phyloP scores from a whole-genome alignment of 1,140 invertebrate species.

The Limonius californicus region DNA sequence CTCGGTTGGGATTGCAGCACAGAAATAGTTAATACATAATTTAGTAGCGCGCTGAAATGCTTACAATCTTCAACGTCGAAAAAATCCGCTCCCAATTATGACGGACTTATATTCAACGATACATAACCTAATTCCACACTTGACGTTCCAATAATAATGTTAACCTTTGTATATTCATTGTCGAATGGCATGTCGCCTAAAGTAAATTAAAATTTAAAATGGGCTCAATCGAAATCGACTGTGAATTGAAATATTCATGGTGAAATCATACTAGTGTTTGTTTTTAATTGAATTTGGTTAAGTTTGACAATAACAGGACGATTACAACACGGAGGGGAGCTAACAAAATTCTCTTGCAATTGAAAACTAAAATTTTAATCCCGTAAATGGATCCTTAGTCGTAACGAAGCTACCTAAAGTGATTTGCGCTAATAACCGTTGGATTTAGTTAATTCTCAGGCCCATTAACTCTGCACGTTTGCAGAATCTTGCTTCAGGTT shows the following conservation, averaged over 20 bases:
- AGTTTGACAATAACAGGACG: too few species aligned
- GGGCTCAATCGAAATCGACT: too few species aligned
- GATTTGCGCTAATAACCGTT: background rate
- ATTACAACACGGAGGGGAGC: background rate
- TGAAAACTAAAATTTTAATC: slow-evolving; percentile 1
- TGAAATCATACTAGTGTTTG: too few species aligned
- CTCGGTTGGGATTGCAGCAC: background rate
- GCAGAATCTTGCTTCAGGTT: background rate
- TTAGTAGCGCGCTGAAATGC: background rate
- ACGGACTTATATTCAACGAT: too few species aligned
- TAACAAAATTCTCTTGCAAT: background rate
- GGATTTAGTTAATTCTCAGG: slow-evolving; percentile 1
- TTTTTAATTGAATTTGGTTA: too few species aligned
- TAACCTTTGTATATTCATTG: too few species aligned
- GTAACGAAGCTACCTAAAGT: background rate
- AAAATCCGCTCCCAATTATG: too few species aligned
- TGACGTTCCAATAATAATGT: too few species aligned
- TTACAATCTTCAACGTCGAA: background rate
- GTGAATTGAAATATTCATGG: too few species aligned
- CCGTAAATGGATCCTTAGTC: background rate
- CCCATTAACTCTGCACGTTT: background rate
- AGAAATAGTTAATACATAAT: background rate
- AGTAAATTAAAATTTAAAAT: too few species aligned
- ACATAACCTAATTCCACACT: too few species aligned
- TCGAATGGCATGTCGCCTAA: too few species aligned